Evolutionary conservation across 1,140 invertebrate species (phyloP).

Genomic region (Oncopodura yosiiana): DNA sequence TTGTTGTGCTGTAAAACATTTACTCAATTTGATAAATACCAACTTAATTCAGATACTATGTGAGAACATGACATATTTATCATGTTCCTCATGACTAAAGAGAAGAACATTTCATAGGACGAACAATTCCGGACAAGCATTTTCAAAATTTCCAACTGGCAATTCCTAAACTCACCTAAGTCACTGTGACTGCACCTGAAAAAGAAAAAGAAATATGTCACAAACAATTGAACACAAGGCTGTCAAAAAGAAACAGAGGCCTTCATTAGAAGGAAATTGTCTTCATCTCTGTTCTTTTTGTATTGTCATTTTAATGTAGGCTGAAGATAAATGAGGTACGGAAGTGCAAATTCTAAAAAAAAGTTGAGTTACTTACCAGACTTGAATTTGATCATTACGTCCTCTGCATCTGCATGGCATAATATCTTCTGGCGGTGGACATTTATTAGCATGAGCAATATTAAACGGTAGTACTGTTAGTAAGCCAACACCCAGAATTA

Average conservation of each 20-base stretch:
- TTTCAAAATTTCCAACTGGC: too few species aligned
- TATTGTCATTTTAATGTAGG: not conserved
- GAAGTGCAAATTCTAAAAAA: not conserved
- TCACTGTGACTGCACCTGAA: constrained; percentile 77
- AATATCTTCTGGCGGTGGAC: constrained; percentile 53
- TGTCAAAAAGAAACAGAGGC: not conserved
- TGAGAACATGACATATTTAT: too few species aligned
- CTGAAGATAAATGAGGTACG: too few species aligned
- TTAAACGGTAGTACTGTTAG: not conserved
- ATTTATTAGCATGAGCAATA: constrained; percentile 39
- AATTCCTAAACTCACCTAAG: too few species aligned
- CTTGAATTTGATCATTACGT: constrained; percentile 54
- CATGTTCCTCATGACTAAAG: too few species aligned
- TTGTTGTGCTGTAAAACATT: too few species aligned
- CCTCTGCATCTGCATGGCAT: constrained; percentile 57
- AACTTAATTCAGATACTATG: too few species aligned
- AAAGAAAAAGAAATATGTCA: constrained; percentile 23
- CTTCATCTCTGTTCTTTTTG: not conserved
- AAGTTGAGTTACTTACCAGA: constrained; percentile 47
- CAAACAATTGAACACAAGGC: not conserved
- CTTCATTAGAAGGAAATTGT: not conserved
- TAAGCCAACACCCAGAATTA: not conserved
- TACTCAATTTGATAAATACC: too few species aligned
- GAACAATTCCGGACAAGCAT: too few species aligned
- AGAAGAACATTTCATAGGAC: too few species aligned